A percentile compares a stretch with the other conserved stretches of the same genome.
Evolutionary conservation across 2,113 vertebrate genomes (phyloP).

Genomic region (Dromas ardeola): DNA sequence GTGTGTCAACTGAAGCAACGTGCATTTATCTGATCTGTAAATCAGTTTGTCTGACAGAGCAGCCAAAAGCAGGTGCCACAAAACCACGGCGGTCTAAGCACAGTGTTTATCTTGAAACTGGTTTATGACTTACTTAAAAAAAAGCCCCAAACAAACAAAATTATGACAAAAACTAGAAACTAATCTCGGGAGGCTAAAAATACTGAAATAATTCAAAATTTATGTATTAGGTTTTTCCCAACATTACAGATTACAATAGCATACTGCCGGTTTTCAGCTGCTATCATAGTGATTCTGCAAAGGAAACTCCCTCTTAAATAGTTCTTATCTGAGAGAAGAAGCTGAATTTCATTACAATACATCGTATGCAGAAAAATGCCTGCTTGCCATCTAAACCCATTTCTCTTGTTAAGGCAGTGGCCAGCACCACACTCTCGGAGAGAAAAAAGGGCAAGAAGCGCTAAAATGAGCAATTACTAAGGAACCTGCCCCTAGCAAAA

Average conservation of each 20-base stretch:
- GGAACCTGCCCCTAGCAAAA: conserved; percentile 31
- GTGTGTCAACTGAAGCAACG: conserved; percentile 4
- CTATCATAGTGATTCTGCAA: neutral
- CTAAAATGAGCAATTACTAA: conserved; percentile 37
- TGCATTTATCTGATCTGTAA: conserved; percentile 21
- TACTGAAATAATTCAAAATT: neutral
- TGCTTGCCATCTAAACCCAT: neutral
- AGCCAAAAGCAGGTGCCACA: neutral
- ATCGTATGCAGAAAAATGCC: neutral
- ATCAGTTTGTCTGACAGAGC: neutral
- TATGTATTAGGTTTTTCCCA: neutral
- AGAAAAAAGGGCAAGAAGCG: neutral
- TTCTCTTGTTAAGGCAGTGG: neutral
- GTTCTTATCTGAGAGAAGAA: neutral
- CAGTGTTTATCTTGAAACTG: neutral
- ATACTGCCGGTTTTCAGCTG: neutral
- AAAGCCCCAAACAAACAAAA: neutral
- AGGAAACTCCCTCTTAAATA: neutral
- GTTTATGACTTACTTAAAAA: neutral
- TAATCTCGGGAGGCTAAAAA: neutral
- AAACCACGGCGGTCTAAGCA: neutral
- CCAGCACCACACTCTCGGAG: neutral
- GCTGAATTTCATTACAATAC: neutral
- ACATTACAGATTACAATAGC: neutral
- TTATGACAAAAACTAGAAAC: neutral